A percentile compares a stretch with the other conserved stretches of the same genome.
Evolutionary conservation across 2,797 vertebrate species (phyloP).

Genomic region (Columba guinea): DNA sequence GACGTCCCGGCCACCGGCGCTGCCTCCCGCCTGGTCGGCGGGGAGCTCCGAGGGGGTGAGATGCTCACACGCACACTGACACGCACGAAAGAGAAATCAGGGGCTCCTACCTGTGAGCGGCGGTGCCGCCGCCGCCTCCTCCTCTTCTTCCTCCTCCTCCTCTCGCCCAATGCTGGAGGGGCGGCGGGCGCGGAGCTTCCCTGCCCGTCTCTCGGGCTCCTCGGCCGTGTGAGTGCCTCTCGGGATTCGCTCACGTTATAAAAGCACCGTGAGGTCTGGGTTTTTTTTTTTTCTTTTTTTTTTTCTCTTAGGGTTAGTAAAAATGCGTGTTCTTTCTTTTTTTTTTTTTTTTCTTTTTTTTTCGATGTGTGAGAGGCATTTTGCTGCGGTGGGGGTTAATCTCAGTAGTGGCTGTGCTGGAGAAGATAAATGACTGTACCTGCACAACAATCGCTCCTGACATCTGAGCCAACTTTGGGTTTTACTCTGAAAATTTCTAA

Average conservation of each 20-base stretch:
- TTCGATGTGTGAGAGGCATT: slow-evolving; percentile 4
- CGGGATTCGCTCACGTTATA: neutral
- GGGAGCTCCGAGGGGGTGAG: neutral
- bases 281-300: neutral
- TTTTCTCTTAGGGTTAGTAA: neutral
- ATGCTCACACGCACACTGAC: neutral
- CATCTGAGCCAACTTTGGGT: neutral
- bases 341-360: neutral
- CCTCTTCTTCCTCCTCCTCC: neutral
- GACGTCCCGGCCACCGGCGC: neutral
- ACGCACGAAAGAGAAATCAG: neutral
- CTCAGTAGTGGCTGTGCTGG: neutral
- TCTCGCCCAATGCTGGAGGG: neutral
- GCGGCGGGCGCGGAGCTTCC: neutral
- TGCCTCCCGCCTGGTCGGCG: neutral
- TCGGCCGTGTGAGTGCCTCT: neutral
- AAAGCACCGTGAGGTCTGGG: neutral
- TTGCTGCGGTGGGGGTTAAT: neutral
- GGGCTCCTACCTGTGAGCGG: neutral
- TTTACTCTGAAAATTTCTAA: neutral
- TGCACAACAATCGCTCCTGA: neutral
- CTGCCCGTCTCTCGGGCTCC: neutral
- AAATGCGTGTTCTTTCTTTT: neutral
- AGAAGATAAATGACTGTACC: slow-evolving; percentile 49
- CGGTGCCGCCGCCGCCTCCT: neutral